Evolutionary conservation across 1,140 invertebrate species (phyloP), one percentile per base, ranked within the genome.

Genomic region (Drosophila mojavensis): DNA sequence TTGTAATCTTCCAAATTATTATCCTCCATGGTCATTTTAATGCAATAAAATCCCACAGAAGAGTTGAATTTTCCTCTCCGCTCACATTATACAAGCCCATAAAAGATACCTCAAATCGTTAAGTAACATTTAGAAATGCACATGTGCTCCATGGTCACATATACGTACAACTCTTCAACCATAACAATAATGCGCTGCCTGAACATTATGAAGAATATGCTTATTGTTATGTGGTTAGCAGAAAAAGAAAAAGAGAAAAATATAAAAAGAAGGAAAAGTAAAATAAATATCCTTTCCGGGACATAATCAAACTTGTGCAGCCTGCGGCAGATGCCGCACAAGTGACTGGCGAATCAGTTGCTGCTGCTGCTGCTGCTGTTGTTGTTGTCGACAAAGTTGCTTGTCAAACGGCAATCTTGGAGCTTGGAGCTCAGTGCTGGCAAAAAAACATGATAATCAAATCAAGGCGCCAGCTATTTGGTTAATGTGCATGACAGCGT

Each of bases 381-480:
- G 65, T 26, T 63, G 24, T 48, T 65, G 51, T 56, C 41, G 30
- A 81, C 80, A 80, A 88, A 75, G 80, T 89, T 80, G 80, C 84
- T 81, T 88, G 84, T 89, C 84, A 89, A 84, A 81, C 66, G 77
- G 74, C 77, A 80, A 78, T 83, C 73, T 73, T 74, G 33, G 4
- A 20, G 10, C 47, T 9, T 50, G 47, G 10, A 24, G 9, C 17
- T 17, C 11, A n/a, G n/a, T 24, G 10, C 53, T 33, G 53, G 53
- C 53, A 39, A 36, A 36, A 36, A 55, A 84, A 79, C 75, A 84
- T 73, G 81, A 90, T 89, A 89, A 89, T 89, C 84, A 89, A 89
- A 89, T 89, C 84, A 89, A 90, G 85, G 85, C 81, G 75, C 85
- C 78, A 89, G 85, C 84, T 90, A 89, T 89, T 89, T 90, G 85